Evolutionary conservation across 2,888 invertebrate species (phyloP), one percentile per base, ranked within the genome.

Genomic region (Diarsia rubi): DNA sequence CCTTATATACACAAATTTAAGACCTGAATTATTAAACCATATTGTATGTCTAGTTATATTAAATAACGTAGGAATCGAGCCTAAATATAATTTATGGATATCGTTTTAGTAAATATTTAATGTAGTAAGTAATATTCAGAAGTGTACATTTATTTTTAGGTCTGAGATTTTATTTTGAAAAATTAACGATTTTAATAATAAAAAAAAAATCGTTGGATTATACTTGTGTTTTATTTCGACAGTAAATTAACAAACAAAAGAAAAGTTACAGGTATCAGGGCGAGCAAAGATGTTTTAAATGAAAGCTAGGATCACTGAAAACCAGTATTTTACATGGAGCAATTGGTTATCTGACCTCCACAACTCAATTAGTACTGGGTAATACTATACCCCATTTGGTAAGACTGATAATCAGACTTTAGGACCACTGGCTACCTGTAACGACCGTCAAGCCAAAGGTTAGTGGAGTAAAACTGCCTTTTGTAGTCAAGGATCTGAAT

Each of bases 161-260:
- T 84, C 76, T 82, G 85, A 88, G 87, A 90, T 88, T 86, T 90
- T 88, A 90, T 88, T 88, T 91, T 88, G 74, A 86, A 88, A 88
- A 83, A 78, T 80, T 84, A 86, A 85, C 52, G 69, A 85, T 85
- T 90, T 88, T 84, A 82, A 86, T 89, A 90, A 90, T 88, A 89
- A 86, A 68, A 90, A 89, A 89, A 86, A 68, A 84, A 86, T 81
- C 78, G 86, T 89, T 91, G 75, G 77, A 86, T 86, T 57, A 68
- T 59, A 19, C n/a, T 60, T 45, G 45, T 47, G 47, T 86, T 79
- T 82, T 79, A 75, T 81, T 83, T 68, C 11, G 12, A 24, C 3
- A 59, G 11, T 44, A n/a, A 49, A 12, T 24, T 54, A 24, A 14
- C 24, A 12, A 24, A 54, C 12, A 54, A 54, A 54, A 5, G 12